These are phyloP conservation scores for Psittacula cyanocephala DNA, from an alignment of 2,113 vertebrate species.

Conservation along the genomic window DNA sequence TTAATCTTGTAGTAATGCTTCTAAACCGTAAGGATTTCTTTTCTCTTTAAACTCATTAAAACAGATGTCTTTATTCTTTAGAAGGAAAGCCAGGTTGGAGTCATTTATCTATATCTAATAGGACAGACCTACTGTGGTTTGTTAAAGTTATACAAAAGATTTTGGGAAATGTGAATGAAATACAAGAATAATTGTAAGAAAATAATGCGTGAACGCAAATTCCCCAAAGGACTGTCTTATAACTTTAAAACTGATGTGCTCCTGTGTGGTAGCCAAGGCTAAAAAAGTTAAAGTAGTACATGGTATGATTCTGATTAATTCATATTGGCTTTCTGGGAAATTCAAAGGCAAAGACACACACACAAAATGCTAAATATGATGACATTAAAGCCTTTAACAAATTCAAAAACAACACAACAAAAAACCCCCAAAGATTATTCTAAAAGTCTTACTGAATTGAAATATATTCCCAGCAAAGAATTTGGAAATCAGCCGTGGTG, in stretches of 20 bases:
- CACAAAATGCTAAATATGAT: slow-evolving; percentile 32
- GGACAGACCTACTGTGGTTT: not conserved
- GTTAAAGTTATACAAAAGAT: not conserved
- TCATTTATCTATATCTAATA: not conserved
- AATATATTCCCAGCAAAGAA: not conserved
- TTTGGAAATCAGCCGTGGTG: not conserved
- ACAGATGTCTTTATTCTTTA: not conserved
- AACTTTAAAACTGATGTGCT: slow-evolving; percentile 29
- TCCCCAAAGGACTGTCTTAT: not conserved
- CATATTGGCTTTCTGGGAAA: slow-evolving; percentile 31
- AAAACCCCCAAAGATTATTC: not conserved
- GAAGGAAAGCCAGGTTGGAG: not conserved
- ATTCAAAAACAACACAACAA: not conserved
- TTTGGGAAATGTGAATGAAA: slow-evolving; percentile 7
- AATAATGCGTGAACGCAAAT: slow-evolving; percentile 11
- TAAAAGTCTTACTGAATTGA: not conserved
- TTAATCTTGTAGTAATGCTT: not conserved
- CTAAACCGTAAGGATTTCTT: not conserved
- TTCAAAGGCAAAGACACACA: not conserved
- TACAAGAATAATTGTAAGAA: slow-evolving; percentile 20
- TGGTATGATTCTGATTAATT: not conserved
- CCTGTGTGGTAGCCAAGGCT: not conserved
- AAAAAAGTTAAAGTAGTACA: slow-evolving; percentile 10
- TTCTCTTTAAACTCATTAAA: not conserved
- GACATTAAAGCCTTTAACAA: slow-evolving; percentile 27